These are phyloP conservation scores for Caenorhabditis sp. DNA, from an alignment of 2,888 invertebrate genomes.

Conservation along the genomic window DNA sequence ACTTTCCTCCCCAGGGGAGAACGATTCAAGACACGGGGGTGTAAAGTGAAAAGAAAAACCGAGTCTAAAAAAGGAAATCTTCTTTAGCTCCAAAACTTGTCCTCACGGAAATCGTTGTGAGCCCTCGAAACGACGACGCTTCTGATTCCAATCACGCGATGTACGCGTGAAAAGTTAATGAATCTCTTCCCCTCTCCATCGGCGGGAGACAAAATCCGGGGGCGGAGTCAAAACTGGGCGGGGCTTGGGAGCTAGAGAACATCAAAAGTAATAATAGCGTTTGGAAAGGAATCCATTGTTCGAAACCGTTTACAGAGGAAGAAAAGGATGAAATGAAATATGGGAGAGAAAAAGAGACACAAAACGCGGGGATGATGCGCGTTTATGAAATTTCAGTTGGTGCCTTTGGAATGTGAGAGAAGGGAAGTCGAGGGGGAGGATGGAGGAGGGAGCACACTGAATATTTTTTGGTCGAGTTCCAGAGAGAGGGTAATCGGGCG, in stretches of 20 bases:
- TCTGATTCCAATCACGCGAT: conserved; percentile 55
- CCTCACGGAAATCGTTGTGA: conserved; percentile 46
- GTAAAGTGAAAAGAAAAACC: conserved; percentile 48
- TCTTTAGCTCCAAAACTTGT: background rate
- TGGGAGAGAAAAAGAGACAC: background rate
- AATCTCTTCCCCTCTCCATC: background rate
- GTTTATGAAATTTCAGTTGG: conserved; percentile 47
- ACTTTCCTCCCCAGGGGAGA: conserved; percentile 36
- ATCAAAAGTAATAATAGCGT: conserved; percentile 4
- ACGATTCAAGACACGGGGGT: conserved; percentile 25
- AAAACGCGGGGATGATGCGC: conserved; percentile 2
- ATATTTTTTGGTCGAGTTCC: conserved; percentile 11
- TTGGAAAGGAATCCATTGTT: conserved; percentile 7
- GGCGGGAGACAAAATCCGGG: too few relatives aligned
- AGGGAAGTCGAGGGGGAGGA: background rate
- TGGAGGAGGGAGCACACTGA: background rate
- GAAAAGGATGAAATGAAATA: background rate
- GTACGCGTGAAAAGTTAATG: conserved; percentile 60
- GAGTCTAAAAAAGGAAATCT: conserved; percentile 40
- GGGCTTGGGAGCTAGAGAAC: background rate
- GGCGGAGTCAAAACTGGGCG: conserved; percentile 31
- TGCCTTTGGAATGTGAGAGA: conserved; percentile 7
- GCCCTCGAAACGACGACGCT: background rate
- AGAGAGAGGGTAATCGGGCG: conserved; percentile 28
- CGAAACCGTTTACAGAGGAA: background rate